Evolutionary conservation across 1,140 invertebrate species (phyloP).

Genomic region (Solenopsis fugax): DNA sequence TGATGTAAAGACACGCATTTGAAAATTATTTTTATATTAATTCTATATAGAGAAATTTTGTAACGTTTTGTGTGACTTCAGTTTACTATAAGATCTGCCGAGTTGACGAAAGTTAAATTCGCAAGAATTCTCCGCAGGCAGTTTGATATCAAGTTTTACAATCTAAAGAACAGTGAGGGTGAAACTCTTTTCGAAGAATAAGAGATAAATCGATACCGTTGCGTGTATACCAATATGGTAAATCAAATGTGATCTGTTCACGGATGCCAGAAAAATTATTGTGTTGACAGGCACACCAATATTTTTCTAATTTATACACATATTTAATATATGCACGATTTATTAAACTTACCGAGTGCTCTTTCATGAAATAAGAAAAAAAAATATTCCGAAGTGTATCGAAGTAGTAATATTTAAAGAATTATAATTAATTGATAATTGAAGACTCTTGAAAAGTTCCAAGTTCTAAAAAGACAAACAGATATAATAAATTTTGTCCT

Average conservation of each 20-base stretch:
- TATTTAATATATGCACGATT: background rate
- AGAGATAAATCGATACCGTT: slow-evolving; percentile 10
- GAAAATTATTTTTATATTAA: slow-evolving; percentile 10
- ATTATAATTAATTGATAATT: background rate
- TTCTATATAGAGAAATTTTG: background rate
- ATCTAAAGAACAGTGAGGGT: background rate
- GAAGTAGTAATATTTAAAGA: slow-evolving; percentile 1
- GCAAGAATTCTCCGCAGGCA: background rate
- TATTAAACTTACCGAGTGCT: background rate
- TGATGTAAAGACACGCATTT: background rate
- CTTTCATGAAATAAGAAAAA: background rate
- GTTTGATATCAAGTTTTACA: slow-evolving; percentile 11
- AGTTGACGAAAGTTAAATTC: background rate
- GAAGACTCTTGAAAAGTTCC: background rate
- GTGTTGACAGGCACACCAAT: background rate
- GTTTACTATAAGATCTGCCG: background rate
- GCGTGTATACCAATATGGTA: background rate
- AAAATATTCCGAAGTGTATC: background rate
- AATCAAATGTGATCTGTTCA: background rate
- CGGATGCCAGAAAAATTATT: background rate
- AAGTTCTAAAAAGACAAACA: background rate
- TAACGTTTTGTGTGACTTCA: background rate
- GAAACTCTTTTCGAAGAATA: background rate
- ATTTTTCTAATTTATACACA: background rate
- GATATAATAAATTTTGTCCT: background rate